Percentiles rank a stretch among this genome's conserved stretches.
Evolutionary conservation across 2,113 vertebrate species (phyloP).

Genomic region (Mesocricetus auratus): DNA sequence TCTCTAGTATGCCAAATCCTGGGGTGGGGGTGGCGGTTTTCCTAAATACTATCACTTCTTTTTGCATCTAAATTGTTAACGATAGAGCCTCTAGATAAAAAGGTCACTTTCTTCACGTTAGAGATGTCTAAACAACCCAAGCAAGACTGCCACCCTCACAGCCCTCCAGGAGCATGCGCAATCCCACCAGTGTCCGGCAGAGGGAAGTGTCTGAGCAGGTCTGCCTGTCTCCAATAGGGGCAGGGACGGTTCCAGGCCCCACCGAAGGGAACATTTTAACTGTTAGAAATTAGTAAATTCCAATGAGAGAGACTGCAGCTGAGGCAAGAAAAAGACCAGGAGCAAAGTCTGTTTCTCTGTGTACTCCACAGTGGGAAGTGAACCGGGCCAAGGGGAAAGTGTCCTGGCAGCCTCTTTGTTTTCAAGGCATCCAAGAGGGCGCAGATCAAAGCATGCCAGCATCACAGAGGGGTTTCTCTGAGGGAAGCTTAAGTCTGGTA

Average conservation of each 20-base stretch:
- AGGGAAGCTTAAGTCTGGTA: constrained; percentile 47
- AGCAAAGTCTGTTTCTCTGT: constrained; percentile 48
- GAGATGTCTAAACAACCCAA: neutral
- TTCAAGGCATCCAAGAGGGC: neutral
- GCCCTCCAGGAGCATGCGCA: neutral
- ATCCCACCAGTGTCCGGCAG: constrained; percentile 56
- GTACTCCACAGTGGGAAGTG: constrained; percentile 16
- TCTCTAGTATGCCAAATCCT: neutral
- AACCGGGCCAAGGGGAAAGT: neutral
- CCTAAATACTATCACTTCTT: no score
- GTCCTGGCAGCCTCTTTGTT: neutral
- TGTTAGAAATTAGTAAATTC: constrained; percentile 48
- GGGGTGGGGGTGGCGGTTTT: fast-evolving
- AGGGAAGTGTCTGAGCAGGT: constrained; percentile 56
- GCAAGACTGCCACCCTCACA: neutral
- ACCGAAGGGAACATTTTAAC: constrained; percentile 15
- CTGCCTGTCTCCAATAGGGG: neutral
- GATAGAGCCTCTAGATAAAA: neutral
- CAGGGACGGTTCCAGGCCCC: neutral
- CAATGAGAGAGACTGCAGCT: neutral
- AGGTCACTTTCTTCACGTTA: fast-evolving
- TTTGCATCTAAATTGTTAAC: neutral
- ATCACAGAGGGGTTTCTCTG: constrained; percentile 21
- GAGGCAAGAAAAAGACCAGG: constrained; percentile 23
- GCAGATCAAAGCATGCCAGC: constrained; percentile 12